Conservation (phyloP, 2,888 invertebrate genomes). For the Camponotus fellah region DNA sequence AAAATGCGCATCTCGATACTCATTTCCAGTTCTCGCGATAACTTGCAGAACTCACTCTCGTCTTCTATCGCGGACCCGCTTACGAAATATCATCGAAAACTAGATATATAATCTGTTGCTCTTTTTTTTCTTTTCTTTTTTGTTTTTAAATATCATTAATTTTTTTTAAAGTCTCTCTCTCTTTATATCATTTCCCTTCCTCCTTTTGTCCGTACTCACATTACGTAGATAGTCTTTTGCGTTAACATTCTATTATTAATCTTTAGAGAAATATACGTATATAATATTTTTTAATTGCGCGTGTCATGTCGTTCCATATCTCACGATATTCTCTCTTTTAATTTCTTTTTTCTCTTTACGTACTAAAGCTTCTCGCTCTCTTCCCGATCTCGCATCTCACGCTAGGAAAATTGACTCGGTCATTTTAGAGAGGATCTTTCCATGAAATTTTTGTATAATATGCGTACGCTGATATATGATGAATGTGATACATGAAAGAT, state of each 20-base stretch:
- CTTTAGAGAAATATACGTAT: constrained; percentile 62
- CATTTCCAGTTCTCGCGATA: constrained; percentile 14
- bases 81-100: constrained; percentile 81
- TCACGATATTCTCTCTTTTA: constrained; percentile 45
- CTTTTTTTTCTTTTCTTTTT: constrained; percentile 24
- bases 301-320: constrained; percentile 20
- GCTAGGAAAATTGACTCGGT: background rate
- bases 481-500: constrained; percentile 11
- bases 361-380: constrained; percentile 9
- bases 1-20: constrained; percentile 34
- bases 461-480: constrained; percentile 51
- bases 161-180: constrained; percentile 58
- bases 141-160: constrained; percentile 52
- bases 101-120: constrained; percentile 70
- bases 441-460: constrained; percentile 48
- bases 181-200: constrained; percentile 46
- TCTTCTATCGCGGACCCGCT: constrained; percentile 67
- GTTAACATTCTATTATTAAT: constrained; percentile 51
- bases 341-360: constrained; percentile 48
- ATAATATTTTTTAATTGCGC: constrained; percentile 59
- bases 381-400: constrained; percentile 26
- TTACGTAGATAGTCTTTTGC: constrained; percentile 61
- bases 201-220: constrained; percentile 48
- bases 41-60: constrained; percentile 37
- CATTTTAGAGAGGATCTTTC: constrained; percentile 30